Conservation (phyloP, 2,888 invertebrate species). For the Tetragonula carbonaria region DNA sequence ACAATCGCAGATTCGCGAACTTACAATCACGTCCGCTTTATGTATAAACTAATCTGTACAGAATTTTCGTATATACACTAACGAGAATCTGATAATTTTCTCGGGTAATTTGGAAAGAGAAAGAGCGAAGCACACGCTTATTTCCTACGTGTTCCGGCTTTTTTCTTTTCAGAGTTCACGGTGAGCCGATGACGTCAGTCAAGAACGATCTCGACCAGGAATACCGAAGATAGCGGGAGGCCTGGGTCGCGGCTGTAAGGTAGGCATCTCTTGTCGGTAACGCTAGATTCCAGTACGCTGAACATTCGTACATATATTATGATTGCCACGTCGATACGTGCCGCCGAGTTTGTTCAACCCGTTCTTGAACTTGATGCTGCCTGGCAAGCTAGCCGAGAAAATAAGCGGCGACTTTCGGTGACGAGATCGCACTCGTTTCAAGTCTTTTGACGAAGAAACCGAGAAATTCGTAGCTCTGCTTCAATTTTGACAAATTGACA, state of each 20-base stretch:
- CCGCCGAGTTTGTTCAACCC: constrained; percentile 70
- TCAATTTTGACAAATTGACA: neutral
- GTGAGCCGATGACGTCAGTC: constrained; percentile 49
- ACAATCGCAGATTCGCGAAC: neutral
- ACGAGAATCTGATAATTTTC: neutral
- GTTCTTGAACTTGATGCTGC: constrained; percentile 70
- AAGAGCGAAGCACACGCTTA: too few relatives aligned
- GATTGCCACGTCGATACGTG: constrained; percentile 77
- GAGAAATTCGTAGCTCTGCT: neutral
- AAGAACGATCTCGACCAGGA: constrained; percentile 53
- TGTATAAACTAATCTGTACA: neutral
- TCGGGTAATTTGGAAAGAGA: neutral
- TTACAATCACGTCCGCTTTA: neutral
- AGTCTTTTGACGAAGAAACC: neutral
- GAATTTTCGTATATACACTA: neutral
- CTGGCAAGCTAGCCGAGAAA: constrained; percentile 67
- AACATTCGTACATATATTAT: constrained; percentile 79
- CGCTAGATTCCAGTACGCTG: constrained; percentile 77
- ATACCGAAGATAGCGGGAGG: constrained; percentile 65
- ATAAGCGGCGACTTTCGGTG: constrained; percentile 52
- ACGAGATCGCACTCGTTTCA: neutral
- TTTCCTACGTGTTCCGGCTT: neutral
- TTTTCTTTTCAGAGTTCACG: neutral
- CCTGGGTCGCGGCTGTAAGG: constrained; percentile 61
- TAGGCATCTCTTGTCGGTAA: constrained; percentile 77